phyloP scores from a whole-genome alignment of 2,113 vertebrate species.

The Tursiops truncatus region DNA sequence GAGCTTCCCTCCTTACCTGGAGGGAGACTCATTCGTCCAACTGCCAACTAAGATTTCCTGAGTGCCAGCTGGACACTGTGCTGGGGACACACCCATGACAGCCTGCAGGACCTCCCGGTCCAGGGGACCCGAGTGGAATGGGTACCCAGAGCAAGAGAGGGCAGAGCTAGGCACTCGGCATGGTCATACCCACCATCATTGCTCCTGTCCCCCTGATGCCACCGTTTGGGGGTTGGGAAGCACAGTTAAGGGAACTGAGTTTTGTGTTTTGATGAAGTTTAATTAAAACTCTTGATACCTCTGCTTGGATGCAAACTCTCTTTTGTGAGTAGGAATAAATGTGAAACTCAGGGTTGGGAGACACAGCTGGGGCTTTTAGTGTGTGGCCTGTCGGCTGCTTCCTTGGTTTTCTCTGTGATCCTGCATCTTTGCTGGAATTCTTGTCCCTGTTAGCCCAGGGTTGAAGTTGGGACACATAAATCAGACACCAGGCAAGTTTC shows the following conservation, averaged over 20 bases:
- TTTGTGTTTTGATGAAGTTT: constrained; percentile 38
- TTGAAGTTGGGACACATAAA: not conserved
- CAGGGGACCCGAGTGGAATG: too few relatives aligned
- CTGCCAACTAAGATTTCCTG: not conserved
- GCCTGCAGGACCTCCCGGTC: not conserved
- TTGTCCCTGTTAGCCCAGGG: not conserved
- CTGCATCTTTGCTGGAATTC: not conserved
- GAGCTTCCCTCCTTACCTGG: not conserved
- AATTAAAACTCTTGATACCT: constrained; percentile 32
- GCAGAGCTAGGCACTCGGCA: accelerated
- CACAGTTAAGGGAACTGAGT: not conserved
- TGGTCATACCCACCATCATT: not conserved
- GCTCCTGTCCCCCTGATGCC: not conserved
- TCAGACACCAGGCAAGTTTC: not conserved
- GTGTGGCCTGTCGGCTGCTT: not conserved
- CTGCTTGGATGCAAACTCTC: not conserved
- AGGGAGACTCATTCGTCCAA: not conserved
- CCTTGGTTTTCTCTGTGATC: not conserved
- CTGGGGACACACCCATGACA: not conserved
- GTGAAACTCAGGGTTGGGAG: not conserved
- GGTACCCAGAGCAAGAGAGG: not conserved
- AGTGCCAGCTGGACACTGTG: not conserved
- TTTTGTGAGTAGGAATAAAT: constrained; percentile 21
- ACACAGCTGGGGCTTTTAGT: not conserved
- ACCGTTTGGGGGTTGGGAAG: not conserved